Evolutionary conservation across 2,797 vertebrate species (phyloP).

Genomic region (Syngnathus rostellatus): DNA sequence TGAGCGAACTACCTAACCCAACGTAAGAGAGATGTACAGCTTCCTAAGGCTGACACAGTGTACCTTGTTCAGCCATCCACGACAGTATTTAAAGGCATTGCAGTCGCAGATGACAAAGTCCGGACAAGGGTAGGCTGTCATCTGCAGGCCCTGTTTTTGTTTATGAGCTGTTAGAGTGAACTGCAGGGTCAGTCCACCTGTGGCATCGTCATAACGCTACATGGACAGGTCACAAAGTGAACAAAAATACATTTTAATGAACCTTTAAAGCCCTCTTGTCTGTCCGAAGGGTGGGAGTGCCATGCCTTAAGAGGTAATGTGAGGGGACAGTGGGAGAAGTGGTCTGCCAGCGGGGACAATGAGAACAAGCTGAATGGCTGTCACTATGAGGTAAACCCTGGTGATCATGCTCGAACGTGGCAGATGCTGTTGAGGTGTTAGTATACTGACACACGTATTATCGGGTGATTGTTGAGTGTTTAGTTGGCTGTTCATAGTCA

Average conservation of each 20-base stretch:
- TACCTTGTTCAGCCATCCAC: background rate
- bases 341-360: conserved; percentile 55
- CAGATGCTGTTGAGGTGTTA: conserved; percentile 52
- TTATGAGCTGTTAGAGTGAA: conserved; percentile 61
- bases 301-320: conserved; percentile 50
- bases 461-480: conserved; percentile 16
- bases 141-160: conserved; percentile 55
- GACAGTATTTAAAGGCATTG: conserved; percentile 50
- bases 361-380: conserved; percentile 43
- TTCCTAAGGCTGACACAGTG: background rate
- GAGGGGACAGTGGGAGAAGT: conserved; percentile 59
- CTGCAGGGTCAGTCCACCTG: conserved; percentile 49
- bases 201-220: conserved; percentile 36
- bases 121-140: conserved; percentile 54
- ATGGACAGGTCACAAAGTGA: conserved; percentile 52
- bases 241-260: conserved; percentile 71
- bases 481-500: background rate
- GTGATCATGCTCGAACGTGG: conserved; percentile 52
- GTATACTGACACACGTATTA: conserved; percentile 23
- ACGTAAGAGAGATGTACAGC: background rate
- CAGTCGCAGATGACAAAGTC: conserved; percentile 50
- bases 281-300: conserved; percentile 34
- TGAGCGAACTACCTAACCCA: background rate
- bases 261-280: conserved; percentile 61
- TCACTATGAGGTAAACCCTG: conserved; percentile 45